phyloP scores from a whole-genome alignment of 2,888 invertebrate genomes.

The Acanthococcus lagerstroemiae region DNA sequence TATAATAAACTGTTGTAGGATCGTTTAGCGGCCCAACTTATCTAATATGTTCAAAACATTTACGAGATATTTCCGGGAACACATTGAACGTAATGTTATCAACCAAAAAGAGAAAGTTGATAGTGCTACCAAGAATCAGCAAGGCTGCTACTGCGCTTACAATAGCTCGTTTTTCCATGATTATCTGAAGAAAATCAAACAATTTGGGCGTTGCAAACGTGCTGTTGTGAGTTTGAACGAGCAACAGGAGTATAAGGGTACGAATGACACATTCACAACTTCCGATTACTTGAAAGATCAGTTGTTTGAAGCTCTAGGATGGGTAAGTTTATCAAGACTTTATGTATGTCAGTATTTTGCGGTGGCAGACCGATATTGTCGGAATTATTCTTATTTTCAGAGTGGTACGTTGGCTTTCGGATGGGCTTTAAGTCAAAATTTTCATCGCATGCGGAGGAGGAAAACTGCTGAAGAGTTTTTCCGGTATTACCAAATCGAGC shows the following conservation, averaged over 20 bases:
- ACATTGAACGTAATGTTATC: slow-evolving; percentile 8
- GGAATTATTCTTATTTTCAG: slow-evolving; percentile 42
- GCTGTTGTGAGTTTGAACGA: neutral
- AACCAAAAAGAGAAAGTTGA: slow-evolving; percentile 8
- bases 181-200: neutral
- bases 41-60: slow-evolving; percentile 24
- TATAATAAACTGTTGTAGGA: too few species aligned
- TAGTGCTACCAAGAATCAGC: neutral
- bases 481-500: slow-evolving; percentile 1
- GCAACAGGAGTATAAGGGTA: neutral
- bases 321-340: slow-evolving; percentile 5
- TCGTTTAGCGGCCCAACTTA: too few species aligned
- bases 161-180: neutral
- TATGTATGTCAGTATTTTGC: neutral
- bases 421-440: slow-evolving; percentile 53
- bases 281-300: neutral
- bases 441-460: slow-evolving; percentile 41
- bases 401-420: slow-evolving; percentile 53
- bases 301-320: slow-evolving; percentile 21
- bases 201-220: neutral
- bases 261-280: slow-evolving; percentile 1
- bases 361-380: neutral
- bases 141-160: neutral
- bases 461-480: slow-evolving; percentile 36
- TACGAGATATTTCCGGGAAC: slow-evolving; percentile 13